A percentile compares a stretch with the other conserved stretches of the same genome.
Evolutionary conservation across 2,113 vertebrate genomes (phyloP).

Genomic region (Scophthalmus maximus): DNA sequence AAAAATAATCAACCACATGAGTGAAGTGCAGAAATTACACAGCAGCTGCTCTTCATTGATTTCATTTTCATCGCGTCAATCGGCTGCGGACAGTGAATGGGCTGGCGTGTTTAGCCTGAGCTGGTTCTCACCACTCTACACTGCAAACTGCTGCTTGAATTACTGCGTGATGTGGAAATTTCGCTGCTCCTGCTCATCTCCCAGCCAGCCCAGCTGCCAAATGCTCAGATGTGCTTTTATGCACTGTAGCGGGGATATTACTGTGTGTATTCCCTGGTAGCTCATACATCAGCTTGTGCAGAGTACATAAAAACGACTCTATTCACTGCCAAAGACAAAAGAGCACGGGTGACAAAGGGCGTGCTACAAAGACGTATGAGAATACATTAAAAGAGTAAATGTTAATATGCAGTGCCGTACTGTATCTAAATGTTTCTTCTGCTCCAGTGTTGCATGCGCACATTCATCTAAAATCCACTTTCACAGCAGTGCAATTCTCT

Average conservation of each 20-base stretch:
- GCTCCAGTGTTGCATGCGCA: background rate
- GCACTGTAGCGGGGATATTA: conserved; percentile 40
- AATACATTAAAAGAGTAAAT: background rate
- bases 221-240: conserved; percentile 65
- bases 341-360: conserved; percentile 9
- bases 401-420: background rate
- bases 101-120: background rate
- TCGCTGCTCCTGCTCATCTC: conserved; percentile 55
- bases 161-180: conserved; percentile 52
- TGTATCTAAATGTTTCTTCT: background rate
- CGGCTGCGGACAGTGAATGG: background rate
- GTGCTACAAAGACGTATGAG: background rate
- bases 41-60: background rate
- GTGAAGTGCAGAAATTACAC: conserved; percentile 8
- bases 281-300: conserved; percentile 55
- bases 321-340: conserved; percentile 20
- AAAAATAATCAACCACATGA: background rate
- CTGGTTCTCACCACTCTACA: conserved; percentile 11
- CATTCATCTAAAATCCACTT: conserved; percentile 5
- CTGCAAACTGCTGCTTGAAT: conserved; percentile 44
- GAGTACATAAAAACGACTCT: conserved; percentile 58
- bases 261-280: conserved; percentile 35
- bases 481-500: background rate
- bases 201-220: conserved; percentile 37
- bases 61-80: background rate